phyloP scores from a whole-genome alignment of 2,888 invertebrate species.

The Ophioninae sp. region DNA sequence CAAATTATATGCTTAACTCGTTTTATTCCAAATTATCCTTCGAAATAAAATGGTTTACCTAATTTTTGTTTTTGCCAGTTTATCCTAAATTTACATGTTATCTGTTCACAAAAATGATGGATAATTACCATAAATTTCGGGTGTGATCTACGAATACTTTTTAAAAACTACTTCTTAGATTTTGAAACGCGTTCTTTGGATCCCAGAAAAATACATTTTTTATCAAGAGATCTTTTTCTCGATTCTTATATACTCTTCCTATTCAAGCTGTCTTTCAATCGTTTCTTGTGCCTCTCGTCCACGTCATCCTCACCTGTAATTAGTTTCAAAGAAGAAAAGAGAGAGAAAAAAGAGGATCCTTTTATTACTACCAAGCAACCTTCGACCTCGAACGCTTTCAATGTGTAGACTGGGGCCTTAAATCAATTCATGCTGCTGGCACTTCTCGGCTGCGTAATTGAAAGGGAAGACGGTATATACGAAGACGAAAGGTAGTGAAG shows the following conservation, averaged over 20 bases:
- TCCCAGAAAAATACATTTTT: neutral
- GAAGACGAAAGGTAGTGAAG: constrained; percentile 47
- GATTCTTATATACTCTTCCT: neutral
- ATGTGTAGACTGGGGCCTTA: constrained; percentile 64
- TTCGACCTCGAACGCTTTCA: constrained; percentile 57
- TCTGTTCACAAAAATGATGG: no score
- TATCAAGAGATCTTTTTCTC: constrained; percentile 6
- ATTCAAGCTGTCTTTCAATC: constrained; percentile 19
- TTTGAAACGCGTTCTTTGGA: no score
- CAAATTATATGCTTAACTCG: no score
- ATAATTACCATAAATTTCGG: no score
- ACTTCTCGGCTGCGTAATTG: constrained; percentile 67
- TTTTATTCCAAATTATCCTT: no score
- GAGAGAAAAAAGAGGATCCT: constrained; percentile 35
- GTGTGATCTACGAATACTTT: no score
- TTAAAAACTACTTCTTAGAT: no score
- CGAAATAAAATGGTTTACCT: no score
- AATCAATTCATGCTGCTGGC: constrained; percentile 69
- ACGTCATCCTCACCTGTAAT: constrained; percentile 2
- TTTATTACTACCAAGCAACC: constrained; percentile 58
- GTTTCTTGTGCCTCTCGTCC: constrained; percentile 22
- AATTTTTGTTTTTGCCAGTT: no score
- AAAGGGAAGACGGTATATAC: constrained; percentile 60
- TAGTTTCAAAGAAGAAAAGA: neutral
- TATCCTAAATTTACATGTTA: no score